Evolutionary conservation across 2,888 invertebrate species (phyloP), one percentile per base, ranked within the genome.

Genomic region (Polylopha cassiicola): DNA sequence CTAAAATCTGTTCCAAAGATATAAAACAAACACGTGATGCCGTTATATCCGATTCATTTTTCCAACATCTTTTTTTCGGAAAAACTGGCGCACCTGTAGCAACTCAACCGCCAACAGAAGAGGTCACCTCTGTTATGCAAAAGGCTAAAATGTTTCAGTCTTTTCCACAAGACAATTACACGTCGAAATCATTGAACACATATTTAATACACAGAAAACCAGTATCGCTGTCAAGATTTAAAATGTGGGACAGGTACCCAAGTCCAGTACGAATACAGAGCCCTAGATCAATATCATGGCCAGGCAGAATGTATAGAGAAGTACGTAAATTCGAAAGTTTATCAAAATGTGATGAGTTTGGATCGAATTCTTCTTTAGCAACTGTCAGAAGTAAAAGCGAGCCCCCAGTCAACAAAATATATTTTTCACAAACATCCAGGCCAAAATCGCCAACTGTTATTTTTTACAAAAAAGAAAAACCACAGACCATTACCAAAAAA

Each of bases 151-250:
- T 90, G 58, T 91, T 93, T 61, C 90, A 91, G 50, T 85, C 87
- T n/a, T 61, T 68, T 23, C 76, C 79, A 16, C 73, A 77, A 39
- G 74, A 76, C 43, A 71, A 71, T 28, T 69, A 58, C 46, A 79
- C 87, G 16, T 89, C 91, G 42, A 89, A 90, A 37, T 87, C 89
- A 4, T 66, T 90, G 46, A 90, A 89, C 59, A 84, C 89, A 17
- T 93, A 92, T 61, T 77, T 92, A 22, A 86, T 88, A 24, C 87
- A 91, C 53, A 89, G 91, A 47, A 89, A 89, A 58, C 91, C 93
- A 3, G 92, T 93, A 0, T 88, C 90, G 1, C 88, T 91, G 50
- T 93, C 92, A 1, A 89, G 90, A 54, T 93, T 93, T 65, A 88
- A 88, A 55, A 87, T 88, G 53, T 87, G 90, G 79, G 92, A 92